phyloP scores from a whole-genome alignment of 2,888 invertebrate genomes.

The Deilephila elpenor region DNA sequence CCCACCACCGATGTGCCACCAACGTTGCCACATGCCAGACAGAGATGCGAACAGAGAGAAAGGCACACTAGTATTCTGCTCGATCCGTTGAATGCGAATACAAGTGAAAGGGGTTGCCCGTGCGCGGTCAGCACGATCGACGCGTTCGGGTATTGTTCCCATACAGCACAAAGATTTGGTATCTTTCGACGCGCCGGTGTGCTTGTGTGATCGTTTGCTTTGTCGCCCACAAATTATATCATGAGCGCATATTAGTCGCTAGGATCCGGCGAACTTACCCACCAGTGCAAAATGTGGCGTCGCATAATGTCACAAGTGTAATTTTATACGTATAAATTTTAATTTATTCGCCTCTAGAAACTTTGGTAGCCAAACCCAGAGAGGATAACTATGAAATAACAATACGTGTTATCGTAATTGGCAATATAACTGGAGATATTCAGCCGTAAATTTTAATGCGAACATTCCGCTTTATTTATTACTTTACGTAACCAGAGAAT shows the following conservation, averaged over 20 bases:
- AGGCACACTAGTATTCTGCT: slow-evolving; percentile 77
- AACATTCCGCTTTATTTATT: slow-evolving; percentile 28
- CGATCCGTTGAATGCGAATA: slow-evolving; percentile 76
- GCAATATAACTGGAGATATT: slow-evolving; percentile 14
- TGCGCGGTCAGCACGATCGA: slow-evolving; percentile 71
- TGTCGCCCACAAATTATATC: slow-evolving; percentile 9
- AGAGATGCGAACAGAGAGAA: slow-evolving; percentile 81
- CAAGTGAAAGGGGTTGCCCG: slow-evolving; percentile 83
- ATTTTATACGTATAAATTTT: not conserved
- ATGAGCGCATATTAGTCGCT: slow-evolving; percentile 3
- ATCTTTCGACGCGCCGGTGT: not conserved
- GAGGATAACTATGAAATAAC: slow-evolving; percentile 18
- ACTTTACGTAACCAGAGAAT: slow-evolving; percentile 48
- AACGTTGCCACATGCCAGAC: slow-evolving; percentile 70
- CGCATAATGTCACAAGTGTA: slow-evolving; percentile 1
- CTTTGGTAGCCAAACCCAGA: not conserved
- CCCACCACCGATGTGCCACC: slow-evolving; percentile 71
- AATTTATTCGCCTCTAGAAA: slow-evolving; percentile 3
- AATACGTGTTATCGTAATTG: slow-evolving; percentile 7
- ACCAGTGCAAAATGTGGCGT: not conserved
- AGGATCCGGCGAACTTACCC: not conserved
- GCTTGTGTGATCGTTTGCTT: not conserved
- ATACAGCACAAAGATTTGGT: slow-evolving; percentile 44
- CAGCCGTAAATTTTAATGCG: slow-evolving; percentile 27
- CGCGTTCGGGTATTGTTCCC: slow-evolving; percentile 61